Conservation (phyloP, 1,140 invertebrate species). For the Drosophila nigromelanica region DNA sequence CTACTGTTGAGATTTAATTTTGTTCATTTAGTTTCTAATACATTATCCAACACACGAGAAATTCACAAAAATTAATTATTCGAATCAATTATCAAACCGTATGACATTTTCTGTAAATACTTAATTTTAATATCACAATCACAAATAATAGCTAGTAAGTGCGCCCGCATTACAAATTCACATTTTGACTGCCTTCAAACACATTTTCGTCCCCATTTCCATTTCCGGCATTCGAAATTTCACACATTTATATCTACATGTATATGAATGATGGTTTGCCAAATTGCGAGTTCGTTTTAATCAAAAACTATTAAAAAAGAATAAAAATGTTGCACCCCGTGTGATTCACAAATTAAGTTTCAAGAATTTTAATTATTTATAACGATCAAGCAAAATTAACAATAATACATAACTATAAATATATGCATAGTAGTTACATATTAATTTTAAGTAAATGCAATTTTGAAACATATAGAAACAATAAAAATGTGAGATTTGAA, state of each 20-base stretch:
- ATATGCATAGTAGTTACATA: constrained; percentile 78
- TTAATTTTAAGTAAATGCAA: constrained; percentile 78
- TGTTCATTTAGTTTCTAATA: constrained; percentile 40
- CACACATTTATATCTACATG: constrained; percentile 24
- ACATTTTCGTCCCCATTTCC: constrained; percentile 53
- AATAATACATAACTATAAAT: constrained; percentile 61
- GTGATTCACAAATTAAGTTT: constrained; percentile 71
- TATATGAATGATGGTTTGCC: constrained; percentile 60
- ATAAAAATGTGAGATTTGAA: constrained; percentile 83
- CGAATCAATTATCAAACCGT: constrained; percentile 35
- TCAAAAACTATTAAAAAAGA: constrained; percentile 35
- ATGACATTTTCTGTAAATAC: constrained; percentile 71
- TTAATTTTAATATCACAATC: constrained; percentile 66
- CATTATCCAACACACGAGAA: constrained; percentile 27
- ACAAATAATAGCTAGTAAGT: constrained; percentile 76
- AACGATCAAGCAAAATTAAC: constrained; percentile 44
- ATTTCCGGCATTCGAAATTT: constrained; percentile 17
- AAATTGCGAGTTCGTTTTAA: constrained; percentile 77
- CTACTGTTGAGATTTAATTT: constrained; percentile 46
- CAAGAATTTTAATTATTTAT: constrained; percentile 73
- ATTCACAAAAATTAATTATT: constrained; percentile 16
- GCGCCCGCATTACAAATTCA: constrained; percentile 46
- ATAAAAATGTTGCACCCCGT: constrained; percentile 48
- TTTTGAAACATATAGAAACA: constrained; percentile 81
- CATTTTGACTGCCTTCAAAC: constrained; percentile 28